Conservation (phyloP, 2,797 vertebrate species). For the Oophaga sylvatica region DNA sequence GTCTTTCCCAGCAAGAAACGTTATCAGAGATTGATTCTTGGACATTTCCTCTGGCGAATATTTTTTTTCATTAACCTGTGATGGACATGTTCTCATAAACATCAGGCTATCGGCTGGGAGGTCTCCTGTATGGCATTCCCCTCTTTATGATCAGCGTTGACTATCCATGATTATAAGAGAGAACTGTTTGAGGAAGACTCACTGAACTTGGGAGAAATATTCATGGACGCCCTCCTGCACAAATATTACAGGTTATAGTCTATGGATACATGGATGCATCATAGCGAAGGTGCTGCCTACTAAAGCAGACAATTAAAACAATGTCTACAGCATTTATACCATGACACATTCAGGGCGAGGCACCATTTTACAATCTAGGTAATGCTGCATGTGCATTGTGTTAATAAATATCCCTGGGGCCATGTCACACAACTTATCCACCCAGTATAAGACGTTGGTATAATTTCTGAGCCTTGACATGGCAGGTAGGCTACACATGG, state of each 20-base stretch:
- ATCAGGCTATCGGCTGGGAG: background rate
- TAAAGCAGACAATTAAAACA: background rate
- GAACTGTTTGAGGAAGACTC: background rate
- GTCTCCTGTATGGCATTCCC: background rate
- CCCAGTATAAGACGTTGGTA: background rate
- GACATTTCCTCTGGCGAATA: background rate
- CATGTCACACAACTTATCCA: background rate
- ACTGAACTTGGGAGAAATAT: background rate
- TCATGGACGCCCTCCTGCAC: background rate
- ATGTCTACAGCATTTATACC: background rate
- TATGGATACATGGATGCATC: background rate
- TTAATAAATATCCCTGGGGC: background rate
- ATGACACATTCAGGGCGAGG: slow-evolving; percentile 20
- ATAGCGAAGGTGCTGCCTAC: background rate
- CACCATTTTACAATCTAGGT: background rate
- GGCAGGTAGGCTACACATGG: background rate
- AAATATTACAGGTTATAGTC: background rate
- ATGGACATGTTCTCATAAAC: background rate
- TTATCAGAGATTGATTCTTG: background rate
- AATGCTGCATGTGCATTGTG: background rate
- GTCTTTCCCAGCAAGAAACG: background rate
- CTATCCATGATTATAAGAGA: background rate
- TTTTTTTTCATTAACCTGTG: background rate
- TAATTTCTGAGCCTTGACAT: background rate
- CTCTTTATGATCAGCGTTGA: background rate